Conservation (phyloP, 2,113 vertebrate species). For the Calypte anna region DNA sequence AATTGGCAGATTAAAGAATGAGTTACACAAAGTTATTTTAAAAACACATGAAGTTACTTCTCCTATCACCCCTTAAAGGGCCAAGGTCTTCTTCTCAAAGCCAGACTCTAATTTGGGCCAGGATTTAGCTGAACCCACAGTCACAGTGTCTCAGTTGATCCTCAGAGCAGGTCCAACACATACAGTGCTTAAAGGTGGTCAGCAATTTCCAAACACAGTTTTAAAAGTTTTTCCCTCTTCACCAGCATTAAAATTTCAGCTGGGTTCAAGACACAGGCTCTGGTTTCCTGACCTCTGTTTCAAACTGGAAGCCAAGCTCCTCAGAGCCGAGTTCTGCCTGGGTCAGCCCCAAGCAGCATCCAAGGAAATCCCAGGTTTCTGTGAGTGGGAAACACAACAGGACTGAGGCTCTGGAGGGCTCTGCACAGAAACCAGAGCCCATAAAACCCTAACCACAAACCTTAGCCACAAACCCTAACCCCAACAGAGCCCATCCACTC, state of each 20-base stretch:
- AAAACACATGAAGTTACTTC: conserved; percentile 36
- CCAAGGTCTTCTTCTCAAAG: not conserved
- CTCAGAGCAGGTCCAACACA: not conserved
- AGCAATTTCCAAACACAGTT: not conserved
- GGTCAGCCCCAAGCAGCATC: not conserved
- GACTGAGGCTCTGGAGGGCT: not conserved
- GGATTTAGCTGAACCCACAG: not conserved
- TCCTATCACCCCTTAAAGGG: not conserved
- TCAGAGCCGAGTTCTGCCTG: not conserved
- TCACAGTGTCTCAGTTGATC: not conserved
- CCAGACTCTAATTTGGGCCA: not conserved
- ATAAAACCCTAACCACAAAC: no score
- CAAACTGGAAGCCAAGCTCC: not conserved
- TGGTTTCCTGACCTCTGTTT: not conserved
- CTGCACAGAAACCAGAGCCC: not conserved
- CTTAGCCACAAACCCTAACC: no score
- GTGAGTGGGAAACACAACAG: rapidly evolving
- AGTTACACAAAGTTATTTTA: conserved; percentile 49
- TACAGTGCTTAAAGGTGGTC: not conserved
- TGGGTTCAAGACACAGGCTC: rapidly evolving
- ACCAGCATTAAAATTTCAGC: not conserved
- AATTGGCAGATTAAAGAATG: conserved; percentile 61
- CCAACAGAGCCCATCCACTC: not conserved
- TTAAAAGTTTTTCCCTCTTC: not conserved
- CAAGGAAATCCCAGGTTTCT: not conserved